Percentiles rank a stretch among this genome's conserved stretches.
phyloP scores from a whole-genome alignment of 2,888 invertebrate species.

The Drosophila mayaguana region DNA sequence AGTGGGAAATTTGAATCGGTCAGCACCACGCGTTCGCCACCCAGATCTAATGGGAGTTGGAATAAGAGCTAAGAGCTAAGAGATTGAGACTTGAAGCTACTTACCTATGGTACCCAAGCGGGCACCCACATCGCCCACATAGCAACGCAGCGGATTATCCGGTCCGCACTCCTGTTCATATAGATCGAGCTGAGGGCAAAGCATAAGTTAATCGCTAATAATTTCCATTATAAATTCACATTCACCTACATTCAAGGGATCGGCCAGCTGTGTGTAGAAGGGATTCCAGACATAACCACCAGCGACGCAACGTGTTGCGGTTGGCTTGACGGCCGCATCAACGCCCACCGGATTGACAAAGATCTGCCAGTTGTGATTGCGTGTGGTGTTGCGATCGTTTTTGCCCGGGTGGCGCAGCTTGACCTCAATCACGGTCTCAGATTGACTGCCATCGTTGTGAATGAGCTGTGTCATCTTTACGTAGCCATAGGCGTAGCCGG shows the following conservation, averaged over 20 bases:
- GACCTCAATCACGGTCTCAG: constrained; percentile 95
- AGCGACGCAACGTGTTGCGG: constrained; percentile 93
- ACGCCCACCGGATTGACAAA: constrained; percentile 96
- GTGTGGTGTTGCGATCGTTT: constrained; percentile 93
- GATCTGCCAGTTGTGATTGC: constrained; percentile 94
- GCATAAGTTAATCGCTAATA: too few relatives aligned
- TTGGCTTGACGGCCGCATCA: constrained; percentile 93
- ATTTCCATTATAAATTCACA: background rate
- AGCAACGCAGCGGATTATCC: constrained; percentile 94
- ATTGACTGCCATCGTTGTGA: constrained; percentile 93
- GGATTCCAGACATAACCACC: constrained; percentile 97
- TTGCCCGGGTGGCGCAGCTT: constrained; percentile 95
- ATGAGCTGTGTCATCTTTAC: constrained; percentile 94
- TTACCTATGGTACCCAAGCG: constrained; percentile 92
- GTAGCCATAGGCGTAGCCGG: constrained; percentile 93
- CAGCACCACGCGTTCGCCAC: constrained; percentile 90
- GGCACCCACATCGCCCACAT: constrained; percentile 95
- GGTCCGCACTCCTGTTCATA: constrained; percentile 95
- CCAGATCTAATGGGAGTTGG: constrained; percentile 87
- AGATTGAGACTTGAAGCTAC: constrained; percentile 30
- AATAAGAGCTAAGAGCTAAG: rapidly evolving
- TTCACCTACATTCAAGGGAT: constrained; percentile 91
- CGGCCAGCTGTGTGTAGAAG: constrained; percentile 94
- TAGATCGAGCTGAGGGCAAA: constrained; percentile 89
- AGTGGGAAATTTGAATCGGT: constrained; percentile 95